Conservation (phyloP, 37 sponge, comb jelly and placozoan genomes). For the Trichoplax adhaerens region DNA sequence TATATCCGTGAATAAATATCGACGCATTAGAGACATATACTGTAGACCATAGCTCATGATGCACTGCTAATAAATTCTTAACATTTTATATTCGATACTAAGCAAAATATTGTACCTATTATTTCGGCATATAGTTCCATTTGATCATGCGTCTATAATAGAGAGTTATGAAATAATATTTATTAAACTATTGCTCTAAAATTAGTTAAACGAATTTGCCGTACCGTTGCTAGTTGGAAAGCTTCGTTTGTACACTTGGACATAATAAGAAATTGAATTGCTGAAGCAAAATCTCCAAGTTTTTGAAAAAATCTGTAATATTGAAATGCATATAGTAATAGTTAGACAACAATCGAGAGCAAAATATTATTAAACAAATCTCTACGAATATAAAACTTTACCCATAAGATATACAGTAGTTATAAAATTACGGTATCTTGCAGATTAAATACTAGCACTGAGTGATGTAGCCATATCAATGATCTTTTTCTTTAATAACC, state of each 20-base stretch:
- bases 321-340: neutral
- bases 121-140: constrained; percentile 83
- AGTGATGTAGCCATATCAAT: too few relatives aligned
- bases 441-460: too few relatives aligned
- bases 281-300: constrained; percentile 50
- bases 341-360: neutral
- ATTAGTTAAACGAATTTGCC: neutral
- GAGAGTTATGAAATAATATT: neutral
- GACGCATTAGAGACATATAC: too few relatives aligned
- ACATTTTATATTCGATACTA: too few relatives aligned
- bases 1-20: too few relatives aligned
- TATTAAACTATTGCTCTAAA: neutral
- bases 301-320: constrained; percentile 64
- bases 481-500: too few relatives aligned
- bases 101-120: constrained; percentile 23
- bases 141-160: constrained; percentile 34
- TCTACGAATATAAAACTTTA: neutral
- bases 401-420: too few relatives aligned
- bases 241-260: constrained; percentile 82
- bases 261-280: constrained; percentile 77
- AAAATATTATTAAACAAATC: neutral
- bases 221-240: constrained; percentile 71
- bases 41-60: too few relatives aligned
- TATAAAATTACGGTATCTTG: too few relatives aligned
- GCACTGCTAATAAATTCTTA: too few relatives aligned